A percentile compares a stretch with the other conserved stretches of the same genome.
Evolutionary conservation across 2,888 invertebrate species (phyloP).

Genomic region (Eurois occulta): DNA sequence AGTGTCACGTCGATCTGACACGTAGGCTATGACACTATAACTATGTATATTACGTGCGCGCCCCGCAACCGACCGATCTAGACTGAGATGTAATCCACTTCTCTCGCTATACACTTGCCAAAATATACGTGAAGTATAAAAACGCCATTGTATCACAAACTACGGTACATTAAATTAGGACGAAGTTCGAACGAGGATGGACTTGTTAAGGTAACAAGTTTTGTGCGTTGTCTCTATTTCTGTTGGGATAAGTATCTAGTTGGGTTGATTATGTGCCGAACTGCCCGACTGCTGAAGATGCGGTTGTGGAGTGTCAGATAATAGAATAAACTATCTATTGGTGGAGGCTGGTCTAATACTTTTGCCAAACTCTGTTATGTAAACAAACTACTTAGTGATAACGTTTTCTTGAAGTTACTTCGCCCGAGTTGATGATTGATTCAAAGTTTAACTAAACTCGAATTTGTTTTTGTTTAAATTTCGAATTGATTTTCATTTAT

Average conservation of each 20-base stretch:
- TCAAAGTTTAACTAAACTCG: constrained; percentile 2
- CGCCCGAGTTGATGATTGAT: constrained; percentile 9
- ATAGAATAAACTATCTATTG: constrained; percentile 48
- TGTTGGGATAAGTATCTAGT: constrained; percentile 59
- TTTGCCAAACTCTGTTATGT: constrained; percentile 41
- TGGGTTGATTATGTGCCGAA: constrained; percentile 61
- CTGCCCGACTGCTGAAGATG: constrained; percentile 37
- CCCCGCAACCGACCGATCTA: constrained; percentile 81
- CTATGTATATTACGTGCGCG: constrained; percentile 80
- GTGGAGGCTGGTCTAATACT: constrained; percentile 23
- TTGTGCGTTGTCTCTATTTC: constrained; percentile 64
- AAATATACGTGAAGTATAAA: constrained; percentile 80
- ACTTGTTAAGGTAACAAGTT: constrained; percentile 71
- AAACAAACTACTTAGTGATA: constrained; percentile 47
- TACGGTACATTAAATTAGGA: constrained; percentile 79
- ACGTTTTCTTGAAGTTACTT: constrained; percentile 36
- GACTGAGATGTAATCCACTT: constrained; percentile 83
- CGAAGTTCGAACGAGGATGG: constrained; percentile 71
- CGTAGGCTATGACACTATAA: constrained; percentile 62
- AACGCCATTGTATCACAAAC: constrained; percentile 81
- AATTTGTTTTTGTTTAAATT: constrained; percentile 25
- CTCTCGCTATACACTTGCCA: constrained; percentile 78
- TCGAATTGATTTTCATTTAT: not conserved
- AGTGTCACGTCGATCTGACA: constrained; percentile 71
- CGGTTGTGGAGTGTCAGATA: constrained; percentile 46